Conservation (phyloP, 2,888 invertebrate species). For the Tinea pellionella region DNA sequence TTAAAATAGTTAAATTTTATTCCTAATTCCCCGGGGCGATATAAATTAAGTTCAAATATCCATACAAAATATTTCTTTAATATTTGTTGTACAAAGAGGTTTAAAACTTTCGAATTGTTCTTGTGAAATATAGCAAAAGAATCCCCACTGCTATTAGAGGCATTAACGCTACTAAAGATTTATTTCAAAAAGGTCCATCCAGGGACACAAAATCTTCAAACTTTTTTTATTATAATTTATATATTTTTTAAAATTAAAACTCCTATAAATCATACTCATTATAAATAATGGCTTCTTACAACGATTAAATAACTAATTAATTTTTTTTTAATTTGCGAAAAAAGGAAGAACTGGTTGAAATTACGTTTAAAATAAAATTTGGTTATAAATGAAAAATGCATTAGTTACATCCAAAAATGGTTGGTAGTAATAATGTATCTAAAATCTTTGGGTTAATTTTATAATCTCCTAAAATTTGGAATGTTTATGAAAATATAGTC, state of each 20-base stretch:
- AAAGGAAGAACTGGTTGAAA: neutral
- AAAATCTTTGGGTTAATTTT: conserved; percentile 1
- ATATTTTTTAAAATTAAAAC: neutral
- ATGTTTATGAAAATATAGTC: neutral
- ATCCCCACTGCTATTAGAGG: neutral
- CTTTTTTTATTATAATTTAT: no score
- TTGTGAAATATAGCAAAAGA: neutral
- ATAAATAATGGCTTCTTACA: neutral
- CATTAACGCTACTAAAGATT: neutral
- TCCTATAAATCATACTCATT: neutral
- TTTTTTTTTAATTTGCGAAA: no score
- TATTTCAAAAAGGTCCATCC: neutral
- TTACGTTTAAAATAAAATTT: neutral
- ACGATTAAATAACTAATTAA: no score
- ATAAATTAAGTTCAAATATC: no score
- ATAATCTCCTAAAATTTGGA: neutral
- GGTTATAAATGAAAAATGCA: neutral
- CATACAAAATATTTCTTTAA: neutral
- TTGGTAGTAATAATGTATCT: neutral
- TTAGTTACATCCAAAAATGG: neutral
- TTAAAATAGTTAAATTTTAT: no score
- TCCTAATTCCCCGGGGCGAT: no score
- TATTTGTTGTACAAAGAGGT: neutral
- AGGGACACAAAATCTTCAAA: neutral
- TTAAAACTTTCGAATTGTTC: neutral